These are phyloP conservation scores for Eurystomus glaucurus DNA, from an alignment of 2,797 vertebrate species.

Conservation along the genomic window DNA sequence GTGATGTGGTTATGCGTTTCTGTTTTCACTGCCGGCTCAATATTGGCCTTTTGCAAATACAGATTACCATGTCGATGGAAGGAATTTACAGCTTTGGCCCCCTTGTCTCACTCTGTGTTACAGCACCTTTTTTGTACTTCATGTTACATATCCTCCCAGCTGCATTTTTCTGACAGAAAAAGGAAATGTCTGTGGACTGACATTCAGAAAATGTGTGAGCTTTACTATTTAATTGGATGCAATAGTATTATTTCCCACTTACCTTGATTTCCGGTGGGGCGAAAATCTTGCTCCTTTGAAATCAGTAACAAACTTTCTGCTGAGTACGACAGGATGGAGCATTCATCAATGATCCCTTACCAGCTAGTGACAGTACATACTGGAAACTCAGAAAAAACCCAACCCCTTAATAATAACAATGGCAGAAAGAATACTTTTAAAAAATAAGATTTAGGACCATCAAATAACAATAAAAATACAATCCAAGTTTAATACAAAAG, in stretches of 20 bases:
- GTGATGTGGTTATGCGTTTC: slow-evolving; percentile 62
- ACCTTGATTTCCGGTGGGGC: slow-evolving; percentile 10
- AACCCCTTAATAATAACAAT: not conserved
- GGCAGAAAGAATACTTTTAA: not conserved
- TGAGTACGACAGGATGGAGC: not conserved
- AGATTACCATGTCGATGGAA: slow-evolving; percentile 63
- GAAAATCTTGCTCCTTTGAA: slow-evolving; percentile 11
- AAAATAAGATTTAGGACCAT: slow-evolving; percentile 13
- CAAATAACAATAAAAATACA: slow-evolving; percentile 37
- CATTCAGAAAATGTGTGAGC: slow-evolving; percentile 35
- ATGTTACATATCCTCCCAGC: slow-evolving; percentile 25
- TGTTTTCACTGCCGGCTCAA: slow-evolving; percentile 60
- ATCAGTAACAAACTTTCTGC: not conserved
- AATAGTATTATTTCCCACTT: slow-evolving; percentile 55
- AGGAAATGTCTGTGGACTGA: slow-evolving; percentile 59
- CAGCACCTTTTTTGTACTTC: slow-evolving; percentile 50
- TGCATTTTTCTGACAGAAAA: slow-evolving; percentile 64
- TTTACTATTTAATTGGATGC: slow-evolving; percentile 54
- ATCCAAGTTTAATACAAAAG: slow-evolving; percentile 17
- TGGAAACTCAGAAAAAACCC: not conserved
- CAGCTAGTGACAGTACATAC: not conserved
- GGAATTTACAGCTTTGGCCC: slow-evolving; percentile 63
- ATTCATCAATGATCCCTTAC: not conserved
- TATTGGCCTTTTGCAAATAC: slow-evolving; percentile 61
- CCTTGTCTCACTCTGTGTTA: slow-evolving; percentile 34